Evolutionary conservation across 2,888 invertebrate genomes (phyloP).

Genomic region (Napeogenes inachia): DNA sequence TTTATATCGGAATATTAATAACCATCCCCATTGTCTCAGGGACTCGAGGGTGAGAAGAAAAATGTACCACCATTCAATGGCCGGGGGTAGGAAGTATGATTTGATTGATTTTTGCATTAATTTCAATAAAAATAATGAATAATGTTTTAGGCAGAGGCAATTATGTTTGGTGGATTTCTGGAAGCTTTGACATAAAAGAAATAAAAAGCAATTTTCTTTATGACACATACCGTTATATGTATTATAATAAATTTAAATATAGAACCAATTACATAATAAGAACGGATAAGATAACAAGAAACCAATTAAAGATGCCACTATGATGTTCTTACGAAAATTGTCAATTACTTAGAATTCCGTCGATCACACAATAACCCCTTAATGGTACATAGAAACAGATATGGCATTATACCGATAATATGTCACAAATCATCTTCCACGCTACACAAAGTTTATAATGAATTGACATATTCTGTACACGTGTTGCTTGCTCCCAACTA

Average conservation of each 20-base stretch:
- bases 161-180: conserved; percentile 46
- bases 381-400: conserved; percentile 64
- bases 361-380: conserved; percentile 64
- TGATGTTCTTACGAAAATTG: conserved; percentile 51
- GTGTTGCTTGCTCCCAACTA: conserved; percentile 50
- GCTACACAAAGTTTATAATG: conserved; percentile 74
- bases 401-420: conserved; percentile 70
- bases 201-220: background rate
- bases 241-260: too few species aligned
- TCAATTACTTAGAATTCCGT: conserved; percentile 64
- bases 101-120: conserved; percentile 76
- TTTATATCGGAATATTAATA: conserved; percentile 74
- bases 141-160: conserved; percentile 62
- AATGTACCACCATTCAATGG: conserved; percentile 42
- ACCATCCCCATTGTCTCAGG: conserved; percentile 65
- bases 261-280: conserved; percentile 30
- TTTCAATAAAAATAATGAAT: conserved; percentile 73
- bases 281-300: conserved; percentile 45
- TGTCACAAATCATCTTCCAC: conserved; percentile 74
- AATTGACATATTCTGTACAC: conserved; percentile 76
- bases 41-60: conserved; percentile 46
- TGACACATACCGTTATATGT: too few species aligned
- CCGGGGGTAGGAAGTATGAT: conserved; percentile 46
- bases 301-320: conserved; percentile 53
- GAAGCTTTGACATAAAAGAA: background rate